A percentile compares a stretch with the other conserved stretches of the same genome.
phyloP scores from a whole-genome alignment of 1,140 invertebrate genomes.

The Drosophila kohkoa region DNA sequence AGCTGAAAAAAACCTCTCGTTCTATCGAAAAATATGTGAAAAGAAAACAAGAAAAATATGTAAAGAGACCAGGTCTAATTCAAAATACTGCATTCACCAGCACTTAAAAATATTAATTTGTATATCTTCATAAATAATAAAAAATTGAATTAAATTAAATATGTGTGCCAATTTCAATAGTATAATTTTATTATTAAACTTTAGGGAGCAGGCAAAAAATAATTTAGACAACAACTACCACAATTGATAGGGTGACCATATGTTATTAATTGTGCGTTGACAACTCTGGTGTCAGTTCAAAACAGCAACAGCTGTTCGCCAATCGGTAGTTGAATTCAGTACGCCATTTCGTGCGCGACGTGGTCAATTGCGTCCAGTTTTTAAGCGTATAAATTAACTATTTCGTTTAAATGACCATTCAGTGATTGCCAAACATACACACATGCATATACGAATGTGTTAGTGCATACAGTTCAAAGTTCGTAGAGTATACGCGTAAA shows the following conservation, averaged over 20 bases:
- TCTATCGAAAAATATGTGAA: constrained; percentile 7
- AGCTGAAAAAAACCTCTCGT: constrained; percentile 15
- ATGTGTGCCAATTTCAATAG: no score
- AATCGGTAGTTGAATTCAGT: constrained; percentile 39
- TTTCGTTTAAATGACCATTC: constrained; percentile 16
- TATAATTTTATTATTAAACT: no score
- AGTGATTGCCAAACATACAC: constrained; percentile 32
- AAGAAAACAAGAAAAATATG: constrained; percentile 26
- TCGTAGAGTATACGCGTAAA: constrained; percentile 53
- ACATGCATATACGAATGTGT: constrained; percentile 16
- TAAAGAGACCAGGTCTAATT: constrained; percentile 13
- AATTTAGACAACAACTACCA: background rate
- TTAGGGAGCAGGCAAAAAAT: no score
- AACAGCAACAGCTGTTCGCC: constrained; percentile 34
- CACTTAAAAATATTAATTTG: background rate
- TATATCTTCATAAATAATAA: no score
- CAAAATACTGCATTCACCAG: background rate
- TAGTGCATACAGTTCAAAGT: constrained; percentile 29
- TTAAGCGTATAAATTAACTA: background rate
- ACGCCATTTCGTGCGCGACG: constrained; percentile 44
- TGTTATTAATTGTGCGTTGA: background rate
- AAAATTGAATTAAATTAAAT: no score
- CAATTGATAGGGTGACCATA: constrained; percentile 31
- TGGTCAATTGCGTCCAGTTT: constrained; percentile 14
- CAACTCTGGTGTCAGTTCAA: constrained; percentile 15